These are phyloP conservation scores for Orius laevigatus DNA, from an alignment of 1,140 invertebrate species.

Conservation along the genomic window DNA sequence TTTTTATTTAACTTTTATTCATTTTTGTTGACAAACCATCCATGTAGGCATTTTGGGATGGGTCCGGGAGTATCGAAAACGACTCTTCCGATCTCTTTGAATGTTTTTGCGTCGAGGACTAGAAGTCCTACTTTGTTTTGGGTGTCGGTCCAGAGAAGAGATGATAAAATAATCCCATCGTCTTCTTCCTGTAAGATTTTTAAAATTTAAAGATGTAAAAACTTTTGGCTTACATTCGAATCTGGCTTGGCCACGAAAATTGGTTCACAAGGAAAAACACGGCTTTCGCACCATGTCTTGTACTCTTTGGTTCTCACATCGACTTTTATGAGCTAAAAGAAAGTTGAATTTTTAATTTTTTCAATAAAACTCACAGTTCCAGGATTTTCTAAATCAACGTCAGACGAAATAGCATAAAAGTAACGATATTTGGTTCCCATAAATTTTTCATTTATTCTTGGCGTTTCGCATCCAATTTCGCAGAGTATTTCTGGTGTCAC, in stretches of 20 bases:
- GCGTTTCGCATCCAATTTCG: conserved; percentile 66
- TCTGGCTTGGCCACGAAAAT: conserved; percentile 61
- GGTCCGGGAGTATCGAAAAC: conserved; percentile 49
- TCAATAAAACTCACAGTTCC: conserved; percentile 43
- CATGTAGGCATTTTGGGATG: conserved; percentile 63
- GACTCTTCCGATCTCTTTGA: conserved; percentile 46
- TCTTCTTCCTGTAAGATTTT: conserved; percentile 52
- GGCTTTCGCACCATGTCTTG: conserved; percentile 52
- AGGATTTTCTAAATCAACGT: conserved; percentile 64
- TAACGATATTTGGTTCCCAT: conserved; percentile 56
- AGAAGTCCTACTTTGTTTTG: conserved; percentile 45
- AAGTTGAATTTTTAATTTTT: conserved; percentile 4
- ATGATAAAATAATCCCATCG: conserved; percentile 53
- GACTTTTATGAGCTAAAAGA: conserved; percentile 59
- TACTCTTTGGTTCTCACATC: conserved; percentile 43
- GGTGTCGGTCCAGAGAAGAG: conserved; percentile 45
- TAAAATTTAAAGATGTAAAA: no score
- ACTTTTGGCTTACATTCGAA: conserved; percentile 33
- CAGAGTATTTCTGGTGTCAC: conserved; percentile 48
- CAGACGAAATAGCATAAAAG: conserved; percentile 78
- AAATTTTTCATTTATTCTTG: conserved; percentile 58
- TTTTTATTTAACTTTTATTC: background rate
- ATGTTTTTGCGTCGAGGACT: conserved; percentile 47
- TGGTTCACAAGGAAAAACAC: conserved; percentile 71
- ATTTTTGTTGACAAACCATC: conserved; percentile 46